These are phyloP conservation scores for Fragum fragum DNA, from an alignment of 2,888 invertebrate genomes.

Conservation along the genomic window DNA sequence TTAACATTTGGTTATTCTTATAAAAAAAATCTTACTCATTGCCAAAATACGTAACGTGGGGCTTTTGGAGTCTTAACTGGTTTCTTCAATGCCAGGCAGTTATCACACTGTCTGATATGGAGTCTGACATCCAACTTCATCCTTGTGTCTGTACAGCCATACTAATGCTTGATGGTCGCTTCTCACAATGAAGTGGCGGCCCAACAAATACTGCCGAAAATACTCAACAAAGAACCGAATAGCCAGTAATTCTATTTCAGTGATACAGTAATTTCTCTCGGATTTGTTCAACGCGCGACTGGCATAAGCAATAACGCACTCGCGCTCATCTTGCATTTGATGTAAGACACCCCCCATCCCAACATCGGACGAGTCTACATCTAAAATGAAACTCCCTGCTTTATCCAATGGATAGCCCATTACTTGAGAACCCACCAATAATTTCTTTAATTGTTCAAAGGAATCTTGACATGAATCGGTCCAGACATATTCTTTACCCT, in stretches of 20 bases:
- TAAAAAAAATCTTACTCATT: conserved; percentile 19
- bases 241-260: conserved; percentile 37
- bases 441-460: conserved; percentile 41
- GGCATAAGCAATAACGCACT: conserved; percentile 54
- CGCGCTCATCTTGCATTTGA: conserved; percentile 54
- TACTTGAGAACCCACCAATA: conserved; percentile 44
- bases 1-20: no score
- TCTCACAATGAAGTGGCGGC: conserved; percentile 29
- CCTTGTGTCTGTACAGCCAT: conserved; percentile 28
- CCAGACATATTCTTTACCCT: conserved; percentile 26
- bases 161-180: conserved; percentile 35
- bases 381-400: conserved; percentile 51
- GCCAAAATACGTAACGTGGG: conserved; percentile 14
- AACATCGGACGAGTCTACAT: conserved; percentile 60
- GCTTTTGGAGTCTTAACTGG: no score
- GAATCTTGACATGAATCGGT: no score
- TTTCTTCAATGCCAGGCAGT: no score
- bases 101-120: conserved; percentile 28
- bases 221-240: conserved; percentile 30
- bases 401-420: conserved; percentile 51
- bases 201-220: conserved; percentile 39
- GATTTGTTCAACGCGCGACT: conserved; percentile 57
- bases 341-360: conserved; percentile 58
- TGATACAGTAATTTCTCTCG: conserved; percentile 33
- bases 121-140: conserved; percentile 36